Percentiles rank a stretch among this genome's conserved stretches.
Conservation (phyloP, 2,113 vertebrate species). For the Ammodytes marinus region DNA sequence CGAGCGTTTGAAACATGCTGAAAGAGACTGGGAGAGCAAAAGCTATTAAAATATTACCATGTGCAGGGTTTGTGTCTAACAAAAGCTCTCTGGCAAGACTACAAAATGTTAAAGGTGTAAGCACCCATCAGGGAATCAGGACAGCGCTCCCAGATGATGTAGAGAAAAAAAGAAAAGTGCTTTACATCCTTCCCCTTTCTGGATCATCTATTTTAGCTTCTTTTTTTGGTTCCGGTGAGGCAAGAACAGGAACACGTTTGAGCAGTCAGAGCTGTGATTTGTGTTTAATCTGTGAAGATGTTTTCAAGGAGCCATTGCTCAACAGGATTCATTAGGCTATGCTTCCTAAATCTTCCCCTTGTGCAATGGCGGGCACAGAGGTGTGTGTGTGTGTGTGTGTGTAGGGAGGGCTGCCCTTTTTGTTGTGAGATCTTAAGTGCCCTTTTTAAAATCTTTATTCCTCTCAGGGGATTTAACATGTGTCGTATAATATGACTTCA, state of each 20-base stretch:
- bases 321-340: conserved; percentile 17
- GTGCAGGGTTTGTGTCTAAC: conserved; percentile 65
- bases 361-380: too few species aligned
- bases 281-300: conserved; percentile 47
- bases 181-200: conserved; percentile 78
- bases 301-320: conserved; percentile 17
- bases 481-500: too few species aligned
- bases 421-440: too few species aligned
- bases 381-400: too few species aligned
- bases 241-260: conserved; percentile 34
- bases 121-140: conserved; percentile 70
- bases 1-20: conserved; percentile 60
- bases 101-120: conserved; percentile 60
- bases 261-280: conserved; percentile 53
- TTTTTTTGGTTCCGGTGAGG: conserved; percentile 22
- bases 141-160: conserved; percentile 68
- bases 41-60: conserved; percentile 73
- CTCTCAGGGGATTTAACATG: too few species aligned
- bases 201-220: conserved; percentile 69
- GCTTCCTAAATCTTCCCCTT: conserved; percentile 30
- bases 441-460: too few species aligned
- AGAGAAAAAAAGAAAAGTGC: conserved; percentile 34
- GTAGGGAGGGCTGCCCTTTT: too few species aligned
- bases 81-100: conserved; percentile 66
- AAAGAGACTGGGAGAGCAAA: conserved; percentile 50